phyloP scores from a whole-genome alignment of 2,113 vertebrate genomes.

The Microtus montanus region DNA sequence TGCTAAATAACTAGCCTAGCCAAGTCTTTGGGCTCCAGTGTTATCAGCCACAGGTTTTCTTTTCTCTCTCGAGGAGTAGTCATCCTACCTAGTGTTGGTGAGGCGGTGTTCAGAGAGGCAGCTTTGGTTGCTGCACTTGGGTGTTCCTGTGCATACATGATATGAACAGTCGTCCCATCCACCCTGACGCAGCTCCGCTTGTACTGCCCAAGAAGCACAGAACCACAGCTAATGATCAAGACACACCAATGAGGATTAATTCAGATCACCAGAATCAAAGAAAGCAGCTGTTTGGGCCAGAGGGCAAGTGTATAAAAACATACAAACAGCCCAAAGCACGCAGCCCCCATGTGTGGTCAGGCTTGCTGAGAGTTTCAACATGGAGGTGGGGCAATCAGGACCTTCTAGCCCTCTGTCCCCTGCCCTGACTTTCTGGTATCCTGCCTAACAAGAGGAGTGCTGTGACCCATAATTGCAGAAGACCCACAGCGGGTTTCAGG shows the following conservation, averaged over 20 bases:
- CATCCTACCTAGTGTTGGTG: too few species aligned
- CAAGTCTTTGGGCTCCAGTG: background rate
- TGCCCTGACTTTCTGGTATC: constrained; percentile 82
- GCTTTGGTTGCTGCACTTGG: rapidly evolving
- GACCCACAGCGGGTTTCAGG: constrained; percentile 92
- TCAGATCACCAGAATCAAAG: constrained; percentile 38
- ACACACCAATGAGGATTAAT: background rate
- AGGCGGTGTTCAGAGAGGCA: background rate
- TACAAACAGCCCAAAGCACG: background rate
- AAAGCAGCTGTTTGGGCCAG: constrained; percentile 27
- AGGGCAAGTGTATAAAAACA: constrained; percentile 46
- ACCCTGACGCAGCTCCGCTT: rapidly evolving
- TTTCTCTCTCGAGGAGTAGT: background rate
- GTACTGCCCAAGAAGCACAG: background rate
- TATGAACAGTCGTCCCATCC: rapidly evolving
- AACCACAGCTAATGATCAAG: background rate
- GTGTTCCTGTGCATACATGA: rapidly evolving
- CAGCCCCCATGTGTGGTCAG: background rate
- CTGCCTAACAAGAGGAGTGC: constrained; percentile 92
- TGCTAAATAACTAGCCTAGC: too few species aligned
- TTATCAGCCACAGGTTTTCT: background rate
- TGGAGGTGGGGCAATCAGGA: constrained; percentile 48
- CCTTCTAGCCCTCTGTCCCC: constrained; percentile 79
- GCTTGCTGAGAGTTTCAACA: constrained; percentile 35
- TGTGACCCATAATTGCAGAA: constrained; percentile 93